phyloP scores from a whole-genome alignment of 2,888 invertebrate genomes.

The Tiliacea aurago region DNA sequence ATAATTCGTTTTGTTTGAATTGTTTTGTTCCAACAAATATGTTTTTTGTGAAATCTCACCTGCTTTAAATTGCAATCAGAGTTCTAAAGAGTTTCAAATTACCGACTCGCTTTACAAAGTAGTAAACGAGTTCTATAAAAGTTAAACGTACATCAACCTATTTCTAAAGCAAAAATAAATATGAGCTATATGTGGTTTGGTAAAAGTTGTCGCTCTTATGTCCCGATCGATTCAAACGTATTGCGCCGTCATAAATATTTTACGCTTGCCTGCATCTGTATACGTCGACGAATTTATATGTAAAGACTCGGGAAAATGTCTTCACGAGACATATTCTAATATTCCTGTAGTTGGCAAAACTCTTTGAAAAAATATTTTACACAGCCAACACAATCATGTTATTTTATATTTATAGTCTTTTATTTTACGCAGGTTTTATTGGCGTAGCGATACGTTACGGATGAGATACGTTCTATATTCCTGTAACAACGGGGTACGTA shows the following conservation, averaged over 20 bases:
- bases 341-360: constrained; percentile 38
- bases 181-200: constrained; percentile 42
- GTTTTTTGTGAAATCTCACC: not conserved
- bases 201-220: constrained; percentile 52
- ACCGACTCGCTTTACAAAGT: not conserved
- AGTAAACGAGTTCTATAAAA: constrained; percentile 18
- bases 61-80: not conserved
- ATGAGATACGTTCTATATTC: constrained; percentile 17
- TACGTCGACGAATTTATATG: constrained; percentile 62
- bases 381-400: constrained; percentile 37
- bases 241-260: constrained; percentile 67
- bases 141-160: constrained; percentile 11
- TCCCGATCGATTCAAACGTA: constrained; percentile 62
- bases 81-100: constrained; percentile 1
- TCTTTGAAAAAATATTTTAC: constrained; percentile 49
- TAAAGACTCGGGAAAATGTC: constrained; percentile 53
- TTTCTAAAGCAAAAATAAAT: constrained; percentile 40
- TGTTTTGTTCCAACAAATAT: not conserved
- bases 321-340: constrained; percentile 56
- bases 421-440: constrained; percentile 34
- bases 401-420: constrained; percentile 36
- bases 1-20: not conserved
- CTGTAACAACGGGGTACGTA: constrained; percentile 4
- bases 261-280: constrained; percentile 65
- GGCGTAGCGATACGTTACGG: not conserved